A percentile compares a stretch with the other conserved stretches of the same genome.
Evolutionary conservation across 2,797 vertebrate genomes (phyloP).

Genomic region (Pagetopsis macropterus): DNA sequence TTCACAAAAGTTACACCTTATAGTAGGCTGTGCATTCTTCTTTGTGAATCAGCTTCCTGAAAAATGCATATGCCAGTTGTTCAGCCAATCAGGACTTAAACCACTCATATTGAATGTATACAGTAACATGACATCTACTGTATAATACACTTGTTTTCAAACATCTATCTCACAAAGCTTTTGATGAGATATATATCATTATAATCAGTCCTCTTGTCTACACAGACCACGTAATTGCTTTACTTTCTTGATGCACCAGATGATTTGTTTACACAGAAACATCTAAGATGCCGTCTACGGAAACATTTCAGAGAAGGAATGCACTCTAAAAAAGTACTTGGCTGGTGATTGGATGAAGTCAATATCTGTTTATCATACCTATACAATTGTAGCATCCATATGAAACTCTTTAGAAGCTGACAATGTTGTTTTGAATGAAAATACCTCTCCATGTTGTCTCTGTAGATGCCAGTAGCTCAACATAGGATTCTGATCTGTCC

Average conservation of each 20-base stretch:
- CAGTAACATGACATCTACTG: background rate
- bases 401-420: too few species aligned
- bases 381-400: too few species aligned
- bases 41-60: constrained; percentile 23
- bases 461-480: too few species aligned
- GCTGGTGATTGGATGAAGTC: too few species aligned
- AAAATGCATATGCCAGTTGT: constrained; percentile 25
- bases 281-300: too few species aligned
- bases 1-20: constrained; percentile 38
- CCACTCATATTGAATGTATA: background rate
- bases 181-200: background rate
- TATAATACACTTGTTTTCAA: background rate
- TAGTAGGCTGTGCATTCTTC: constrained; percentile 19
- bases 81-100: constrained; percentile 11
- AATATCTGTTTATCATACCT: too few species aligned
- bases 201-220: background rate
- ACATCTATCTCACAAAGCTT: background rate
- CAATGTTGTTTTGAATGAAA: too few species aligned
- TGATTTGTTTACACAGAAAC: too few species aligned
- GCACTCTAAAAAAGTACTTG: too few species aligned
- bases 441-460: too few species aligned
- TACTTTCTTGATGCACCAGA: background rate
- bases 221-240: background rate
- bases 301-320: too few species aligned
- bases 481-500: too few species aligned